Percentiles rank a stretch among this genome's conserved stretches.
These are phyloP conservation scores for Trichechus manatus DNA, from an alignment of 2,113 vertebrate genomes.

Conservation along the genomic window DNA sequence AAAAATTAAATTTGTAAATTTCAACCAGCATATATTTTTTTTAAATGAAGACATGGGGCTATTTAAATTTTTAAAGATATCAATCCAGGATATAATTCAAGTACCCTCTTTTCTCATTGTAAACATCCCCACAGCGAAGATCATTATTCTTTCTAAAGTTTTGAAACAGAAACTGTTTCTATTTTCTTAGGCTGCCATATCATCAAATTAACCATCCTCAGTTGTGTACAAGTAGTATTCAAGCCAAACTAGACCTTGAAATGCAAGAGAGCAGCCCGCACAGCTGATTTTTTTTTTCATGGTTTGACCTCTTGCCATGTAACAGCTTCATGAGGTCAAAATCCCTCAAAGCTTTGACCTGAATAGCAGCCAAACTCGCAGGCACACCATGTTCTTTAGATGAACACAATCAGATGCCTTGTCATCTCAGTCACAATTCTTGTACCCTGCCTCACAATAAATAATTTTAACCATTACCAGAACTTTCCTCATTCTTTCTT, in stretches of 20 bases:
- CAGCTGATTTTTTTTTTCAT: neutral
- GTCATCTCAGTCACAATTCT: conserved; percentile 25
- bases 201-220: conserved; percentile 29
- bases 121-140: neutral
- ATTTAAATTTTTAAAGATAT: conserved; percentile 9
- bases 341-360: conserved; percentile 69
- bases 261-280: conserved; percentile 38
- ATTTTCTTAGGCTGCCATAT: conserved; percentile 16
- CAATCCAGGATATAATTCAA: neutral
- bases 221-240: conserved; percentile 32
- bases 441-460: neutral
- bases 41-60: neutral
- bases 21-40: neutral
- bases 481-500: conserved; percentile 28
- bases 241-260: conserved; percentile 54
- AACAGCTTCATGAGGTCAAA: conserved; percentile 66
- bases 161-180: conserved; percentile 33
- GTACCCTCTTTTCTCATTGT: neutral
- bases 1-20: neutral
- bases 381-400: conserved; percentile 4
- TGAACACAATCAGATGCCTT: conserved; percentile 4
- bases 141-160: neutral
- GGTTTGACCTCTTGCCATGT: conserved; percentile 58
- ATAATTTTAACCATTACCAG: conserved; percentile 1
- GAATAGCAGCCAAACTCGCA: conserved; percentile 46